A percentile compares a stretch with the other conserved stretches of the same genome.
These are phyloP conservation scores for Amblyopsis hoosieri DNA, from an alignment of 2,797 vertebrate species.

Conservation along the genomic window DNA sequence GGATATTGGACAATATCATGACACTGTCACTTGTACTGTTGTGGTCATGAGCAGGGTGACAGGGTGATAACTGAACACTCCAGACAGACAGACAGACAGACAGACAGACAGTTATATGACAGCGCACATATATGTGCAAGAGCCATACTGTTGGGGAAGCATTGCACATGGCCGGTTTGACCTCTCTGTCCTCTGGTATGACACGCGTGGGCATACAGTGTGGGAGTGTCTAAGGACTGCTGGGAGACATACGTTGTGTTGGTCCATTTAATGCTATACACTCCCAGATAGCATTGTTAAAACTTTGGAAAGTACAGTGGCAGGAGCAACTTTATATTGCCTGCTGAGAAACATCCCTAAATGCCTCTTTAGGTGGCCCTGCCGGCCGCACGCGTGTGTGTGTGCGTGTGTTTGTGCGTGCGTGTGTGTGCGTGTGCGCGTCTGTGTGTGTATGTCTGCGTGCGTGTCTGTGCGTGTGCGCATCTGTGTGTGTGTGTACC, in stretches of 20 bases:
- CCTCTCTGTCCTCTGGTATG: slow-evolving; percentile 9
- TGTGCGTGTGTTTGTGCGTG: slow-evolving; percentile 21
- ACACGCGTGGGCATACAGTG: too few species aligned
- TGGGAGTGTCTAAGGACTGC: slow-evolving; percentile 5
- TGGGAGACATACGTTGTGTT: slow-evolving; percentile 13
- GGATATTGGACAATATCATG: slow-evolving; percentile 4
- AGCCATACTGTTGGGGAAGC: slow-evolving; percentile 25
- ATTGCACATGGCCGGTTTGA: slow-evolving; percentile 18
- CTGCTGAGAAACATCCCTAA: slow-evolving; percentile 54
- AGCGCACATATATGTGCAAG: slow-evolving; percentile 39
- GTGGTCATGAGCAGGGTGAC: slow-evolving; percentile 14
- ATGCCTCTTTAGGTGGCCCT: slow-evolving; percentile 53
- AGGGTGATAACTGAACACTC: background rate
- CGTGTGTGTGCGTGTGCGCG: slow-evolving; percentile 11
- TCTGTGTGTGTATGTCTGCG: slow-evolving; percentile 37
- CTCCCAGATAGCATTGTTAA: slow-evolving; percentile 28
- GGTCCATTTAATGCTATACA: slow-evolving; percentile 37
- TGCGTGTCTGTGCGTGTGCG: background rate
- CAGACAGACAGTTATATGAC: slow-evolving; percentile 14
- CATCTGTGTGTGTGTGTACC: slow-evolving; percentile 15
- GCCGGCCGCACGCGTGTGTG: slow-evolving; percentile 8
- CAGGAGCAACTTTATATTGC: slow-evolving; percentile 47
- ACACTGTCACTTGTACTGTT: slow-evolving; percentile 19
- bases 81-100: background rate
- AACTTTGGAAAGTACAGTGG: slow-evolving; percentile 43